Evolutionary conservation across 2,888 invertebrate genomes (phyloP), one percentile per base, ranked within the genome.

Genomic region (Drosophila hamatofila): DNA sequence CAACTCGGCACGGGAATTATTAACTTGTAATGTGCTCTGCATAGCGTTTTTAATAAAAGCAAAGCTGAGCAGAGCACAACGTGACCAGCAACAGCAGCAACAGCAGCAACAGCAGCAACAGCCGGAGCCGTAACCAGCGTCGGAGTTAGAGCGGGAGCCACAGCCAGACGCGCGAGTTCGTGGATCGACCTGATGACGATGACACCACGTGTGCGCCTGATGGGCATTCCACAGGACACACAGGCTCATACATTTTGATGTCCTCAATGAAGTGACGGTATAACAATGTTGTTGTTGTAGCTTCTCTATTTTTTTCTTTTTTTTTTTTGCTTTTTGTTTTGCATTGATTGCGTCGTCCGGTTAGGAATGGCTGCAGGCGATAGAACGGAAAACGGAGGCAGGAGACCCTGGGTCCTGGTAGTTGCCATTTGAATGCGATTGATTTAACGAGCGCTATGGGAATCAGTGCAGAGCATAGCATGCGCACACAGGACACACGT

Each of bases 1-100:
- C 81, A 61, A 42, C 71, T 73, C 80, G 75, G 80, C 86, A 82
- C 86, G 86, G 90, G 88, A 87, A 89, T 87, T 87, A 87, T 87
- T 87, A 87, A 87, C 86, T 87, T 87, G 90, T 87, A 88, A 87
- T 89, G 86, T 87, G 90, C 86, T 83, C 84, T 89, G 88, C 90
- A 85, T 87, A 83, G 86, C 86, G 90, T 87, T 87, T 87, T 87
- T 87, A 87, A 87, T 87, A 87, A 85, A 85, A 89, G 88, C 80
- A 73, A 71, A 76, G 81, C 85, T 67, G 66, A 84, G 80, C 72
- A 59, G 59, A 52, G 60, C 76, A 79, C 81, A 75, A 86, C 86
- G 86, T 86, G 86, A 88, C 88, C 86, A 77, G 75, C 69, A 77
- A 64, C 59, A 68, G 35, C 57, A 56, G 66, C 42, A n/a, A n/a